Percentiles rank a stretch among this genome's conserved stretches.
Conservation (phyloP, 2,797 vertebrate genomes). For the Mycteria americana region DNA sequence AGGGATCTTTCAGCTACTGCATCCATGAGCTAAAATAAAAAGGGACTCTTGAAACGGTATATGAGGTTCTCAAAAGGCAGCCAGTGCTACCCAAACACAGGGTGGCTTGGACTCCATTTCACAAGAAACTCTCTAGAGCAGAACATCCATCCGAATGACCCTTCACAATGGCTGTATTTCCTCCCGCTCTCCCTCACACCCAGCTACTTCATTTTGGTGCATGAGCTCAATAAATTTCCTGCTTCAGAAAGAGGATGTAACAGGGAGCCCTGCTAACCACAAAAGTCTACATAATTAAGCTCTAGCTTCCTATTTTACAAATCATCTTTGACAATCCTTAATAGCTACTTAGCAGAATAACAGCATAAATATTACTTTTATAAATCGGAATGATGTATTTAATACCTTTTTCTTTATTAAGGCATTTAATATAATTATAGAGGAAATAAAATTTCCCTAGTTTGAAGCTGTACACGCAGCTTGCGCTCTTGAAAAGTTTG, state of each 20-base stretch:
- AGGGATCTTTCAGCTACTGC: neutral
- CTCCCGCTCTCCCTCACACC: neutral
- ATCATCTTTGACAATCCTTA: conserved; percentile 9
- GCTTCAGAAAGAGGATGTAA: neutral
- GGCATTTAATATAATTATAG: neutral
- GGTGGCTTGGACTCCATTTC: neutral
- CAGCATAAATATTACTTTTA: conserved; percentile 3
- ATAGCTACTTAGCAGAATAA: conserved; percentile 11
- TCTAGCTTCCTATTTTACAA: neutral
- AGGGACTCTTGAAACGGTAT: neutral
- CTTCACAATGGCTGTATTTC: neutral
- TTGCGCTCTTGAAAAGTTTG: neutral
- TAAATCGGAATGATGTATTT: neutral
- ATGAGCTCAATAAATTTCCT: neutral
- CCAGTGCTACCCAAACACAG: neutral
- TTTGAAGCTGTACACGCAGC: neutral
- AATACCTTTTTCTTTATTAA: conserved; percentile 1
- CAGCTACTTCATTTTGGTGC: neutral
- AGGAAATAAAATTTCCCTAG: neutral
- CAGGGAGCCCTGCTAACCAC: neutral
- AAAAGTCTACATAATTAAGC: neutral
- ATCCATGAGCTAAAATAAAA: neutral
- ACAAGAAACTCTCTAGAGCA: neutral
- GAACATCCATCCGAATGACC: neutral
- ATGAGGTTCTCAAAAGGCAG: neutral